These are phyloP conservation scores for Caenorhabditis sinica DNA, from an alignment of 2,888 invertebrate genomes.

Conservation along the genomic window DNA sequence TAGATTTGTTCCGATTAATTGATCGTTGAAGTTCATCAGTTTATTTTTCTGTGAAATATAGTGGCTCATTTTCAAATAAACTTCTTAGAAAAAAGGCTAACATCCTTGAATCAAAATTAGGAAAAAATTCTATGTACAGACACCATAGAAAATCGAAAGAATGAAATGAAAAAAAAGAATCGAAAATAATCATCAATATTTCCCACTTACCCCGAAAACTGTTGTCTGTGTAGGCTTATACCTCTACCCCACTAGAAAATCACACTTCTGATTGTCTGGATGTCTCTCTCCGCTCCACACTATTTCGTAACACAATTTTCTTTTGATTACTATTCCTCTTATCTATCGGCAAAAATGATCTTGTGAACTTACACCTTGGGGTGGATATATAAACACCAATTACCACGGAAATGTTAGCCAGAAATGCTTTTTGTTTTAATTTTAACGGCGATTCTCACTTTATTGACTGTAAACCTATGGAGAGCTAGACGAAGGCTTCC, in stretches of 20 bases:
- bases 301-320: background rate
- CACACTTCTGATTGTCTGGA: background rate
- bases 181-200: too few species aligned
- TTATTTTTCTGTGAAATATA: background rate
- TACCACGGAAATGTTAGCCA: background rate
- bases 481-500: background rate
- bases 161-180: too few species aligned
- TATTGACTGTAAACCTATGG: conserved; percentile 5
- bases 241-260: background rate
- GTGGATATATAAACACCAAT: background rate
- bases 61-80: too few species aligned
- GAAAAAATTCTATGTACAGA: too few species aligned
- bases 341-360: background rate
- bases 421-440: conserved; percentile 7
- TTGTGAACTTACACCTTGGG: background rate
- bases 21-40: background rate
- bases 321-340: background rate
- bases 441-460: background rate
- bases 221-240: too few species aligned
- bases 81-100: too few species aligned
- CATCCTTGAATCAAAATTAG: too few species aligned
- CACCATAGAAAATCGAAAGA: too few species aligned
- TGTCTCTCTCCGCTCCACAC: background rate
- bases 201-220: too few species aligned
- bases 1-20: conserved; percentile 23